Conservation (phyloP, 23 tunicate genomes). For the Styela clava region DNA sequence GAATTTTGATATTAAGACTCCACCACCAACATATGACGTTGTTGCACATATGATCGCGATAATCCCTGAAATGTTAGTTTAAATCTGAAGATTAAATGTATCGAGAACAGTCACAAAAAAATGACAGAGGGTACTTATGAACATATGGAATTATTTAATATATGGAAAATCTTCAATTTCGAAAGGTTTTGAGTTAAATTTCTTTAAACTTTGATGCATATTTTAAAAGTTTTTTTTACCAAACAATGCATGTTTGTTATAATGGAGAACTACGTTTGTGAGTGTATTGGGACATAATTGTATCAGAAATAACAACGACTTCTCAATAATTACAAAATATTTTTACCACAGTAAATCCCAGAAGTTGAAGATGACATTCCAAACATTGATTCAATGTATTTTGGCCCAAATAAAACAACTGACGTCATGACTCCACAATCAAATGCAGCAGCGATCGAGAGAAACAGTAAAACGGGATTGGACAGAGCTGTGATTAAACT, state of each 20-base stretch:
- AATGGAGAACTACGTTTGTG: too few species aligned
- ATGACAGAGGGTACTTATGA: too few species aligned
- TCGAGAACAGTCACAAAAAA: background rate
- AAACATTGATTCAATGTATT: slow-evolving; percentile 57
- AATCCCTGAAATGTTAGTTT: slow-evolving; percentile 49
- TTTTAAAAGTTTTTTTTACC: too few species aligned
- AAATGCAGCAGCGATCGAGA: slow-evolving; percentile 51
- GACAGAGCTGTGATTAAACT: slow-evolving; percentile 30
- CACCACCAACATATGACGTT: slow-evolving; percentile 57
- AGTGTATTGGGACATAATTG: too few species aligned
- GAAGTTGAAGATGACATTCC: slow-evolving; percentile 43
- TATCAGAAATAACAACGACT: too few species aligned
- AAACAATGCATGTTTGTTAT: too few species aligned
- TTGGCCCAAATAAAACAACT: slow-evolving; percentile 63
- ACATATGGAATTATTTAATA: background rate
- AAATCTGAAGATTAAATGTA: too few species aligned
- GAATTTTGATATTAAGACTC: slow-evolving; percentile 42
- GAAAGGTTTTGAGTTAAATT: too few species aligned
- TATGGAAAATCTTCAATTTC: too few species aligned
- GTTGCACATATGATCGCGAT: slow-evolving; percentile 69
- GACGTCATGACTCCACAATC: slow-evolving; percentile 43
- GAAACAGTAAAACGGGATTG: slow-evolving; percentile 36
- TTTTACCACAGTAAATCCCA: slow-evolving; percentile 34
- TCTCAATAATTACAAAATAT: too few species aligned
- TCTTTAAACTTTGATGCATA: too few species aligned